Percentiles rank a stretch among this genome's conserved stretches.
Evolutionary conservation across 2,113 vertebrate species (phyloP).

Genomic region (Cebidichthys violaceus): DNA sequence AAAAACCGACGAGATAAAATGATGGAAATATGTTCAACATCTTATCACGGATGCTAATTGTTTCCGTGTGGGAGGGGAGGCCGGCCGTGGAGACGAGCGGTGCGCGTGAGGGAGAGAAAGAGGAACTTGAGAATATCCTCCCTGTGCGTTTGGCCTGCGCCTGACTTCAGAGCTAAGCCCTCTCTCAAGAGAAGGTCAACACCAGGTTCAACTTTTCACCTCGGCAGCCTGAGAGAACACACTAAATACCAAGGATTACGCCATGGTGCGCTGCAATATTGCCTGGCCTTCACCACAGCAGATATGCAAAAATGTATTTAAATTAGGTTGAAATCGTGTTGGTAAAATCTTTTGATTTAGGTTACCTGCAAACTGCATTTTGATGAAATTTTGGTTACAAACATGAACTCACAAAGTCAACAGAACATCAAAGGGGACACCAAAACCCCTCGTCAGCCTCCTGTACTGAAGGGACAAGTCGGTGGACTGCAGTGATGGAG

Average conservation of each 20-base stretch:
- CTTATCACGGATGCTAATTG: conserved; percentile 83
- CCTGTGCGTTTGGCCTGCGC: conserved; percentile 76
- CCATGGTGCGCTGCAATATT: conserved; percentile 55
- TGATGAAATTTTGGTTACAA: neutral
- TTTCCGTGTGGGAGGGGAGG: conserved; percentile 73
- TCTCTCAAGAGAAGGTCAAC: conserved; percentile 80
- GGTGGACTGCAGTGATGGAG: neutral
- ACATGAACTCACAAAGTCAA: neutral
- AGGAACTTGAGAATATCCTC: conserved; percentile 83
- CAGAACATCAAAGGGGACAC: conserved; percentile 5
- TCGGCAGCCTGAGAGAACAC: conserved; percentile 75
- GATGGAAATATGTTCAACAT: conserved; percentile 80
- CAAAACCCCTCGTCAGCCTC: neutral
- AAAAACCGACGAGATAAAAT: conserved; percentile 70
- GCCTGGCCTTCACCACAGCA: conserved; percentile 29
- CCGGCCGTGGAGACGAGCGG: conserved; percentile 32
- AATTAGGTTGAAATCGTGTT: neutral
- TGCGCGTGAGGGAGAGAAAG: conserved; percentile 66
- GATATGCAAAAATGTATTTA: conserved; percentile 1
- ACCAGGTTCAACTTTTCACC: conserved; percentile 83
- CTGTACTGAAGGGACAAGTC: neutral
- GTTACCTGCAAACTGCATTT: neutral
- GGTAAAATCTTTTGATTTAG: neutral
- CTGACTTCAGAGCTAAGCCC: conserved; percentile 81
- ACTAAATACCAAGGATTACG: conserved; percentile 74